These are phyloP conservation scores for Monopis laevigella DNA, from an alignment of 2,888 invertebrate genomes.

Conservation along the genomic window DNA sequence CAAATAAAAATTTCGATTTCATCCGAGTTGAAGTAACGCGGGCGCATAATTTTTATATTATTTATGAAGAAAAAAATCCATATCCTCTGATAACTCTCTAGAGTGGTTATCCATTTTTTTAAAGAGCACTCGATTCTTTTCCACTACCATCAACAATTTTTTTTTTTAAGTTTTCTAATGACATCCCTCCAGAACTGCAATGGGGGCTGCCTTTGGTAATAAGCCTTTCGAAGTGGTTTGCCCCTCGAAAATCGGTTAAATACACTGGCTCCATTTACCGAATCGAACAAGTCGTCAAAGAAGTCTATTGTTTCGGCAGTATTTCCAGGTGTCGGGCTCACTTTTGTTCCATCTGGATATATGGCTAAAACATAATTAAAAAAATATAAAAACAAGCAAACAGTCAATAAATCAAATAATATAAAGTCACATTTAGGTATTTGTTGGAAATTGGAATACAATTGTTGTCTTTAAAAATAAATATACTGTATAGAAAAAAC, in stretches of 20 bases:
- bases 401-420: too few species aligned
- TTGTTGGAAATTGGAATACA: too few species aligned
- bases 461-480: too few species aligned
- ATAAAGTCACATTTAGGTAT: too few species aligned
- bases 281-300: constrained; percentile 1
- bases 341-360: background rate
- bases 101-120: background rate
- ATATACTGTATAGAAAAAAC: too few species aligned
- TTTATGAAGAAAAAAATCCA: background rate
- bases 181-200: background rate
- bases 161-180: background rate
- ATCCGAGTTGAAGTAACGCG: background rate
- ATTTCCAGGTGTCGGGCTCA: background rate
- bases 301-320: background rate
- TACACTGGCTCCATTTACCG: background rate
- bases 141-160: background rate
- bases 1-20: constrained; percentile 1
- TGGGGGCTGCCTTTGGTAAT: too few species aligned
- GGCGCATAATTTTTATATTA: constrained; percentile 1
- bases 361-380: too few species aligned
- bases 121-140: background rate
- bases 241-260: too few species aligned
- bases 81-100: too few species aligned
- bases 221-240: too few species aligned
- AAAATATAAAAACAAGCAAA: too few species aligned